Evolutionary conservation across 35 echinoderm and acorn worm species (phyloP).

Genomic region (Antedon bifida): DNA sequence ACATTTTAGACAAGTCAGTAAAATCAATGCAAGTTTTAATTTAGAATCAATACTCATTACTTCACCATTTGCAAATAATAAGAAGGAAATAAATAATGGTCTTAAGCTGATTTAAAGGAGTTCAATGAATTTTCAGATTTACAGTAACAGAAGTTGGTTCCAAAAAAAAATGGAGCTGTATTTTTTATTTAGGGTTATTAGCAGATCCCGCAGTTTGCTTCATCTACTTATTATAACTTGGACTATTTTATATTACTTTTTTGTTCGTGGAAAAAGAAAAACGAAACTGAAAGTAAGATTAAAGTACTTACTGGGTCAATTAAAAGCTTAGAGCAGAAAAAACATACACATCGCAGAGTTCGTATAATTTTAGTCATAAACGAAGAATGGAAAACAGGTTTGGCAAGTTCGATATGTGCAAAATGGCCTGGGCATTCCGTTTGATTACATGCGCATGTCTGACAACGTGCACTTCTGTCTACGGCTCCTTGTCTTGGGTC

Average conservation of each 20-base stretch:
- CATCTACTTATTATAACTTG: too few species aligned
- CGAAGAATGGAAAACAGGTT: constrained; percentile 74
- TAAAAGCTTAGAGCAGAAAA: constrained; percentile 87
- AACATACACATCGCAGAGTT: constrained; percentile 72
- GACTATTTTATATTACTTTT: too few species aligned
- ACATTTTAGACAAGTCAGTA: not conserved
- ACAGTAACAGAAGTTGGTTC: too few species aligned
- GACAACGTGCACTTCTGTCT: constrained; percentile 66
- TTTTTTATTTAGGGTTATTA: too few species aligned
- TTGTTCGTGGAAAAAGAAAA: too few species aligned
- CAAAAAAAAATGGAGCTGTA: too few species aligned
- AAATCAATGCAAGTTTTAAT: not conserved
- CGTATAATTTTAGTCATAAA: constrained; percentile 76
- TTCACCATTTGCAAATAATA: not conserved
- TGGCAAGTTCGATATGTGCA: constrained; percentile 81
- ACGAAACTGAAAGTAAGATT: too few species aligned
- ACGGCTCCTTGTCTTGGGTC: constrained; percentile 81
- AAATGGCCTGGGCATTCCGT: constrained; percentile 92
- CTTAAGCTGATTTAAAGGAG: too few species aligned
- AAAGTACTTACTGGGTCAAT: constrained; percentile 65
- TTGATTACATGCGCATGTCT: constrained; percentile 86
- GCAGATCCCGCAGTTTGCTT: too few species aligned
- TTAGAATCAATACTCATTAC: too few species aligned
- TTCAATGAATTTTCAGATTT: too few species aligned
- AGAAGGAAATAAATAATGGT: too few species aligned